phyloP scores from a whole-genome alignment of 2,888 invertebrate genomes.

The Eupithecia exiguata region DNA sequence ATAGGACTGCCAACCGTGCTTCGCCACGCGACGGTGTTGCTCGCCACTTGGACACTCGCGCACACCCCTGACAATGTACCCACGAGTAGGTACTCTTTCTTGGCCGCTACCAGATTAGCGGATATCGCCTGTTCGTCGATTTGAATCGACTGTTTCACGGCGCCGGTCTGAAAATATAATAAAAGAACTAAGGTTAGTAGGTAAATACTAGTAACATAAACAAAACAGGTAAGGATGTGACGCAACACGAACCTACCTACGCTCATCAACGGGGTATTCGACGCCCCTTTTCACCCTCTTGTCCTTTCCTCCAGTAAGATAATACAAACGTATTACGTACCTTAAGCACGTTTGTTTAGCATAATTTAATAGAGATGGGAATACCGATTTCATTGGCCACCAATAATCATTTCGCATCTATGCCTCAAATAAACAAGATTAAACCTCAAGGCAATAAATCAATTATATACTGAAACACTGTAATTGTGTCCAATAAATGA shows the following conservation, averaged over 20 bases:
- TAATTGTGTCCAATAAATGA: no score
- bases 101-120: conserved; percentile 73
- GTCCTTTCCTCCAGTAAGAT: no score
- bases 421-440: not conserved
- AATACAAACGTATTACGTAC: no score
- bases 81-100: conserved; percentile 68
- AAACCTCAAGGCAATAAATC: no score
- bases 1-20: conserved; percentile 84
- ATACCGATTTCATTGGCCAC: no score
- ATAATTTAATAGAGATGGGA: no score
- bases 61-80: conserved; percentile 86
- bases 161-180: conserved; percentile 76
- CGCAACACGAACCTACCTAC: not conserved
- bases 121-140: conserved; percentile 77
- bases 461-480: no score
- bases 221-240: not conserved
- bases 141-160: conserved; percentile 61
- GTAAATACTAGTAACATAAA: no score
- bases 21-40: conserved; percentile 85
- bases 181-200: not conserved
- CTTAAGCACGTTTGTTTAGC: not conserved
- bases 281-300: no score
- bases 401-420: not conserved
- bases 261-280: no score
- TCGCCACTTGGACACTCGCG: conserved; percentile 77